phyloP scores from a whole-genome alignment of 1,140 invertebrate species.

The Lordiphosa clarofinis region DNA sequence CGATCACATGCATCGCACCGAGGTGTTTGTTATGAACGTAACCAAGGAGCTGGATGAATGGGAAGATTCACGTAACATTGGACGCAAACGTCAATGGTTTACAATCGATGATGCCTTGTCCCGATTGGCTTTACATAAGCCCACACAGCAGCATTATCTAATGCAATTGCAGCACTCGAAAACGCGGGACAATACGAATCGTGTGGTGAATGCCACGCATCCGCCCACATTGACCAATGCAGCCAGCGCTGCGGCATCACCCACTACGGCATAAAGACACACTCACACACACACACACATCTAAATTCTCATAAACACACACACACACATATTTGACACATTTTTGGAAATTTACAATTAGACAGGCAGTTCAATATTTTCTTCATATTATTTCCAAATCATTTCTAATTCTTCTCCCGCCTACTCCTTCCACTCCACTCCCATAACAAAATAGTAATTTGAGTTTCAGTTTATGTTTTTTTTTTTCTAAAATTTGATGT shows the following conservation, averaged over 20 bases:
- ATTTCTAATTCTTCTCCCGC: too few species aligned
- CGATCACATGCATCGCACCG: conserved; percentile 94
- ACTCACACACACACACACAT: conserved; percentile 18
- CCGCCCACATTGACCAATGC: conserved; percentile 63
- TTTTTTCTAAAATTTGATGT: conserved; percentile 22
- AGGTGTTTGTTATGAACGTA: conserved; percentile 95
- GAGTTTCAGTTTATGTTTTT: conserved; percentile 63
- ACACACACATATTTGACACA: conserved; percentile 26
- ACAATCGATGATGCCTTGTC: conserved; percentile 91
- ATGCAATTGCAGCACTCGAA: conserved; percentile 84
- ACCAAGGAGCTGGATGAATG: conserved; percentile 95
- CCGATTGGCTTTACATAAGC: conserved; percentile 92
- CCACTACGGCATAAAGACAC: conserved; percentile 74
- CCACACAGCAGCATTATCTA: conserved; percentile 92
- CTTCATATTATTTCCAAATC: conserved; percentile 25
- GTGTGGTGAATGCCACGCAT: conserved; percentile 68
- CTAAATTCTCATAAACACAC: conserved; percentile 20
- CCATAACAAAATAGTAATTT: conserved; percentile 34
- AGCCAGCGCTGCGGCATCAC: conserved; percentile 61
- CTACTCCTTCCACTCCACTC: conserved; percentile 12
- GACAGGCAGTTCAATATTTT: conserved; percentile 65
- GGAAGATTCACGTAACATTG: conserved; percentile 94
- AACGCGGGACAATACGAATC: conserved; percentile 67
- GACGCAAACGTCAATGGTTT: conserved; percentile 95
- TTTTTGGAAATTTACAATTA: conserved; percentile 71